Percentiles rank a stretch among this genome's conserved stretches.
Conservation (phyloP, 2,888 invertebrate species). For the Agriotes lineatus region DNA sequence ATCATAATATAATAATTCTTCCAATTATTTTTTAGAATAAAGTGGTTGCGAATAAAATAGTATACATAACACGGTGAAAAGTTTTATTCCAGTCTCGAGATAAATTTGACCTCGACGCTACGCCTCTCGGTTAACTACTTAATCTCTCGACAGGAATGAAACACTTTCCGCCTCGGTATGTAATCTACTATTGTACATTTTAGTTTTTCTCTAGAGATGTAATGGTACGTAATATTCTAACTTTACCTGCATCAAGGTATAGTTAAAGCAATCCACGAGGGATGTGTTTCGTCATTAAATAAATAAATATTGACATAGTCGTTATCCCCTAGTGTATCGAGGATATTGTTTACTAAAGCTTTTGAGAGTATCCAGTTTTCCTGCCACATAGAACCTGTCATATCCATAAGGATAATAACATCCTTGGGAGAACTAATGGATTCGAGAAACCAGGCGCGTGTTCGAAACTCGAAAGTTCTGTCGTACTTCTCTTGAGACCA, state of each 20-base stretch:
- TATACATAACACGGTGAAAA: no score
- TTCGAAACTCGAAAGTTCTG: slow-evolving; percentile 92
- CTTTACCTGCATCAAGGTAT: slow-evolving; percentile 79
- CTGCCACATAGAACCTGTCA: slow-evolving; percentile 75
- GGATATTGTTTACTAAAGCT: slow-evolving; percentile 86
- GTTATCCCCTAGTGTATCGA: slow-evolving; percentile 97
- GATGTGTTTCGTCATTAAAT: slow-evolving; percentile 84
- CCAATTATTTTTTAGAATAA: no score
- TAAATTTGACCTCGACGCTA: no score
- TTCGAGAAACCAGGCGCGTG: slow-evolving; percentile 96
- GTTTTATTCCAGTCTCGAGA: no score
- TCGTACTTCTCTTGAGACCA: slow-evolving; percentile 70
- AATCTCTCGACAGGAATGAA: no score
- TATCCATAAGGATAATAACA: slow-evolving; percentile 77
- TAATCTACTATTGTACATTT: not conserved
- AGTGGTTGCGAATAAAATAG: no score
- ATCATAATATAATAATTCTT: no score
- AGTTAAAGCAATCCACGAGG: slow-evolving; percentile 91
- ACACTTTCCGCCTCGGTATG: no score
- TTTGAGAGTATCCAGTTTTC: slow-evolving; percentile 86
- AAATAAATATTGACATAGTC: slow-evolving; percentile 97
- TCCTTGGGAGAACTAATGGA: slow-evolving; percentile 98
- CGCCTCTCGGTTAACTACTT: no score
- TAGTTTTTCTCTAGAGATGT: no score
- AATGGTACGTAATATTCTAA: no score